phyloP scores from a whole-genome alignment of 2,888 invertebrate genomes.

The Lissocephala sabroskyi region DNA sequence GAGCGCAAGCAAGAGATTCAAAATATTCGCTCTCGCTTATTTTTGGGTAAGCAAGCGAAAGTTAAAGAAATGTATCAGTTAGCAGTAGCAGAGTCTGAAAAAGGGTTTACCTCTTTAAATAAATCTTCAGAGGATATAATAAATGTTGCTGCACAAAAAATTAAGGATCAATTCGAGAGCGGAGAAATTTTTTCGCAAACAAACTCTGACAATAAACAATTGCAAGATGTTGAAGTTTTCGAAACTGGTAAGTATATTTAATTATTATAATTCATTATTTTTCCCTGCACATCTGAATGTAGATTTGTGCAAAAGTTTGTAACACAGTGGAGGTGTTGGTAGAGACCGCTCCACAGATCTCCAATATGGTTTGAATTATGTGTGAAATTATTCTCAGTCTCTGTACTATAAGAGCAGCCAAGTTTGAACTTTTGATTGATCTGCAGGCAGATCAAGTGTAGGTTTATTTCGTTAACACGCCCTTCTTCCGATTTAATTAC shows the following conservation, averaged over 20 bases:
- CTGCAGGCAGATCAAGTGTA: too few species aligned
- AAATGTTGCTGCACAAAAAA: slow-evolving; percentile 77
- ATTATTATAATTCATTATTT: too few species aligned
- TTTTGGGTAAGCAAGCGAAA: slow-evolving; percentile 91
- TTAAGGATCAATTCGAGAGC: slow-evolving; percentile 87
- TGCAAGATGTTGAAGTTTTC: slow-evolving; percentile 79
- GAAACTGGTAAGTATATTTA: slow-evolving; percentile 34
- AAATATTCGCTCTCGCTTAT: slow-evolving; percentile 86
- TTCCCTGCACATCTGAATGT: background rate
- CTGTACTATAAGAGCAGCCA: too few species aligned
- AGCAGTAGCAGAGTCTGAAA: slow-evolving; percentile 87
- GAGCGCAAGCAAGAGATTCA: slow-evolving; percentile 92
- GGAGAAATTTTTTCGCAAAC: slow-evolving; percentile 84
- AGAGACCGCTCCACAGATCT: too few species aligned
- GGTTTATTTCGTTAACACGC: too few species aligned
- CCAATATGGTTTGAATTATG: too few species aligned
- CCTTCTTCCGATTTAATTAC: too few species aligned
- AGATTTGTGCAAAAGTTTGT: background rate
- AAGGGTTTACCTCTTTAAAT: slow-evolving; percentile 75
- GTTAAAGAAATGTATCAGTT: slow-evolving; percentile 95
- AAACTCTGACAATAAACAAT: too few species aligned
- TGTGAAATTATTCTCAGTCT: too few species aligned
- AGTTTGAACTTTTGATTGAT: too few species aligned
- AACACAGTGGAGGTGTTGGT: too few species aligned
- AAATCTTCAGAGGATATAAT: slow-evolving; percentile 74